These are phyloP conservation scores for Drosophila rhopaloa DNA, from an alignment of 1,140 invertebrate genomes.

Conservation along the genomic window DNA sequence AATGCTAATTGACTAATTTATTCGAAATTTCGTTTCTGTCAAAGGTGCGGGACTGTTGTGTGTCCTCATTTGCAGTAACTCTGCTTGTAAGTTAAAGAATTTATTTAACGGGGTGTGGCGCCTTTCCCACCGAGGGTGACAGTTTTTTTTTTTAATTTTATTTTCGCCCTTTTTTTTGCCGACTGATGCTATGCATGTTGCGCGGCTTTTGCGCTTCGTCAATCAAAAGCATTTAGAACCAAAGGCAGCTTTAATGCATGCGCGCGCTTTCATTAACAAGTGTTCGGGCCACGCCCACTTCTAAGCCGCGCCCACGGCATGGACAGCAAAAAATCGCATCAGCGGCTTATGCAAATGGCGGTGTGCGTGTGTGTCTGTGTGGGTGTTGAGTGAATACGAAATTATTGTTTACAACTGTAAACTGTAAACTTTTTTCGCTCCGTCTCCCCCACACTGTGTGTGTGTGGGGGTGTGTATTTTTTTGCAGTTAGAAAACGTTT, in stretches of 20 bases:
- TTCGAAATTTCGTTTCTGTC: conserved; percentile 27
- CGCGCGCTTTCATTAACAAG: conserved; percentile 81
- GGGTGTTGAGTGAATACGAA: conserved; percentile 81
- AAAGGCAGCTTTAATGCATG: conserved; percentile 78
- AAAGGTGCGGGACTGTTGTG: conserved; percentile 26
- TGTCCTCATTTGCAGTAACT: conserved; percentile 47
- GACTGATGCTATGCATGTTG: conserved; percentile 49
- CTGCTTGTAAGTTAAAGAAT: conserved; percentile 47
- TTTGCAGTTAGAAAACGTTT: conserved; percentile 72
- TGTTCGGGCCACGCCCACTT: conserved; percentile 62
- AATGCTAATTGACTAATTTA: conserved; percentile 78
- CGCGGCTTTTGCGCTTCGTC: conserved; percentile 74
- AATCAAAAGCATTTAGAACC: conserved; percentile 75
- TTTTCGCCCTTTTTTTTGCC: conserved; percentile 26
- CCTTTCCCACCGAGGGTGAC: not conserved
- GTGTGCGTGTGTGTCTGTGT: conserved; percentile 54
- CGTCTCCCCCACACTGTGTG: conserved; percentile 4
- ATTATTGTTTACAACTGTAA: conserved; percentile 84
- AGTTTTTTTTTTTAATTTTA: conserved; percentile 32
- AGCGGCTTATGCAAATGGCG: conserved; percentile 79
- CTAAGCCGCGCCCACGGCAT: conserved; percentile 65
- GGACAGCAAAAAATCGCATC: conserved; percentile 73
- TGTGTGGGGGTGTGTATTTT: conserved; percentile 15
- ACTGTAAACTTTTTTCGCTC: conserved; percentile 61
- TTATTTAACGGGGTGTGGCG: conserved; percentile 28